phyloP scores from a whole-genome alignment of 2,113 vertebrate species.

The Hippotragus niger region DNA sequence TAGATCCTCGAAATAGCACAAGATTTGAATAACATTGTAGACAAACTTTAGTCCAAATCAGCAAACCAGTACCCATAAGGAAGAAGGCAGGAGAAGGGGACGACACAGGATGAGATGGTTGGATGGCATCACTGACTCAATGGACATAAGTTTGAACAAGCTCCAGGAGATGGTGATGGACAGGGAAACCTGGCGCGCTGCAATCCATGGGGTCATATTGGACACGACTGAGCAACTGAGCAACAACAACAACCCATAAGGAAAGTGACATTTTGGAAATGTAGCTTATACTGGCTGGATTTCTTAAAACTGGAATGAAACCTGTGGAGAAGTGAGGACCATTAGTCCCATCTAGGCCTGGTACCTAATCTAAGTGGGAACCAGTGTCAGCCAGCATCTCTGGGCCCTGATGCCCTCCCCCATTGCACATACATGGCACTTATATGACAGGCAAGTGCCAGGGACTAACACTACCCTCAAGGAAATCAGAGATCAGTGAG shows the following conservation, averaged over 20 bases:
- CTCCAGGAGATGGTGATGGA: not conserved
- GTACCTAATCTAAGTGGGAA: too few relatives aligned
- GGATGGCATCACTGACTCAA: not conserved
- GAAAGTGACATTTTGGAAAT: not conserved
- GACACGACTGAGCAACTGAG: not conserved
- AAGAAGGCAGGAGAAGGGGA: not conserved
- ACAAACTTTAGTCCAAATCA: not conserved
- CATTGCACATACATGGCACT: not conserved
- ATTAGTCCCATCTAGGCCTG: rapidly evolving
- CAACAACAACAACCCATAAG: not conserved
- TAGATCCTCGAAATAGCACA: not conserved
- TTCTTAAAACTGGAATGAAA: not conserved
- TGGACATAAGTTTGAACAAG: not conserved
- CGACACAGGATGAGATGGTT: not conserved
- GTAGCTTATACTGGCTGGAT: not conserved
- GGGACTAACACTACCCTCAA: not conserved
- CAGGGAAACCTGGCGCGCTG: rapidly evolving
- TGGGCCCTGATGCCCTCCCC: not conserved
- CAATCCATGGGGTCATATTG: not conserved
- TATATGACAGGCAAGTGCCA: not conserved
- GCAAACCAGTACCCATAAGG: not conserved
- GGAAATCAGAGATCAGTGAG: not conserved
- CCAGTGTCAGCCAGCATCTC: too few relatives aligned
- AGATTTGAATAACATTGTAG: not conserved
- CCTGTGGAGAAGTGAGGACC: not conserved